These are phyloP conservation scores for Poeciliopsis infans DNA, from an alignment of 2,797 vertebrate species.

Conservation along the genomic window DNA sequence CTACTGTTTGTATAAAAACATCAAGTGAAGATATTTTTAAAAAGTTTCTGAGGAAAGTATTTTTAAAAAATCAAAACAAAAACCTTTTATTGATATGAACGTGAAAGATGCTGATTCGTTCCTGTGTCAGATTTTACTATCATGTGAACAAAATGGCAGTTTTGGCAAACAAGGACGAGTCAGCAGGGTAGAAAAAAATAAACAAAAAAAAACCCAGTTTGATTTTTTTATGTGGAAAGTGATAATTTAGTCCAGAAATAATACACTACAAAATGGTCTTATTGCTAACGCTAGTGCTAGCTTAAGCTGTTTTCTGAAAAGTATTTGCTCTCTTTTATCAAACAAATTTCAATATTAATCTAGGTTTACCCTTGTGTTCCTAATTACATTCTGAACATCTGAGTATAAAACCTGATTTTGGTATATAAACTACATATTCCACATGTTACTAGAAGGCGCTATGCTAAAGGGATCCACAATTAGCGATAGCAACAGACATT, in stretches of 20 bases:
- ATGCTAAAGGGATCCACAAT: neutral
- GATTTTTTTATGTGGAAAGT: neutral
- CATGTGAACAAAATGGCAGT: neutral
- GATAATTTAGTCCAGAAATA: neutral
- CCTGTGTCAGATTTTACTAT: neutral
- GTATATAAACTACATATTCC: neutral
- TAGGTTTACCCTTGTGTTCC: neutral
- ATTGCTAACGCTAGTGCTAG: neutral
- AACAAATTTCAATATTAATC: constrained; percentile 2
- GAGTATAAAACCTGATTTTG: neutral
- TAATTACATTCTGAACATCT: too few species aligned
- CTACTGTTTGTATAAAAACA: neutral
- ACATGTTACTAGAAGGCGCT: neutral
- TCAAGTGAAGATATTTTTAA: neutral
- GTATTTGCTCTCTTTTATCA: neutral
- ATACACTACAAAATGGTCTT: neutral
- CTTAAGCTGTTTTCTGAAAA: neutral
- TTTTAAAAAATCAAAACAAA: neutral
- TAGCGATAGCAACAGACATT: too few species aligned
- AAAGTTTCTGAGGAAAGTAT: neutral
- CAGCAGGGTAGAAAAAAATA: neutral
- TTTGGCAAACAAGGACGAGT: neutral
- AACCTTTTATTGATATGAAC: neutral
- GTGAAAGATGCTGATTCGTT: neutral
- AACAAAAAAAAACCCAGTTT: neutral